Conservation (phyloP, 2,113 vertebrate genomes). For the Nothobranchius furzeri region DNA sequence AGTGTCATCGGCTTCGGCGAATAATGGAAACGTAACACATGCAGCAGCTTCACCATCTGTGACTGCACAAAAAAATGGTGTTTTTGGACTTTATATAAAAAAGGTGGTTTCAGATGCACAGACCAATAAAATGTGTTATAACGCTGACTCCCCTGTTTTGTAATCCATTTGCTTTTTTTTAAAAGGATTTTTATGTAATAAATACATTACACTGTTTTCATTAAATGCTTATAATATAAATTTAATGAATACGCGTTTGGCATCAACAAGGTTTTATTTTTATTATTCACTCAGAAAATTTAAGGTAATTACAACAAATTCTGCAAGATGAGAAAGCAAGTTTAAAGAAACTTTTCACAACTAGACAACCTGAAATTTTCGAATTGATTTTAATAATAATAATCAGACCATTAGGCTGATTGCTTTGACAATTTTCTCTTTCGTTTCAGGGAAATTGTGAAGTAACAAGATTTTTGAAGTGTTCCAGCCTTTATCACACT, state of each 20-base stretch:
- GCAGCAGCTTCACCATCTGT: not conserved
- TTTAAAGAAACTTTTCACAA: not conserved
- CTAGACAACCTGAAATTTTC: not conserved
- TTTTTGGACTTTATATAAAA: too few species aligned
- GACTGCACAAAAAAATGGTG: too few species aligned
- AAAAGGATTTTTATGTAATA: not conserved
- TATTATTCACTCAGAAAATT: not conserved
- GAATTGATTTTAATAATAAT: not conserved
- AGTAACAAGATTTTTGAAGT: not conserved
- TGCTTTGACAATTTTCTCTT: not conserved
- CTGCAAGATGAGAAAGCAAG: too few species aligned
- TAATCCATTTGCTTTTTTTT: not conserved
- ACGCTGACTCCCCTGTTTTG: not conserved
- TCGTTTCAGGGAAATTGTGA: not conserved
- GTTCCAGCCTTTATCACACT: not conserved
- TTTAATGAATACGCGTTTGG: not conserved
- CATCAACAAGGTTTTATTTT: not conserved
- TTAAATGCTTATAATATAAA: not conserved
- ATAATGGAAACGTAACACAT: constrained; percentile 9
- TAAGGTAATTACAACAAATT: not conserved
- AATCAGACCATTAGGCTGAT: not conserved
- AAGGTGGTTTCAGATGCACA: too few species aligned
- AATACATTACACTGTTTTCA: not conserved
- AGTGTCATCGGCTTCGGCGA: not conserved
- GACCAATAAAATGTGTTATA: too few species aligned